Evolutionary conservation across 1,140 invertebrate species (phyloP), one percentile per base, ranked within the genome.

Genomic region (Zaprionus taronus): DNA sequence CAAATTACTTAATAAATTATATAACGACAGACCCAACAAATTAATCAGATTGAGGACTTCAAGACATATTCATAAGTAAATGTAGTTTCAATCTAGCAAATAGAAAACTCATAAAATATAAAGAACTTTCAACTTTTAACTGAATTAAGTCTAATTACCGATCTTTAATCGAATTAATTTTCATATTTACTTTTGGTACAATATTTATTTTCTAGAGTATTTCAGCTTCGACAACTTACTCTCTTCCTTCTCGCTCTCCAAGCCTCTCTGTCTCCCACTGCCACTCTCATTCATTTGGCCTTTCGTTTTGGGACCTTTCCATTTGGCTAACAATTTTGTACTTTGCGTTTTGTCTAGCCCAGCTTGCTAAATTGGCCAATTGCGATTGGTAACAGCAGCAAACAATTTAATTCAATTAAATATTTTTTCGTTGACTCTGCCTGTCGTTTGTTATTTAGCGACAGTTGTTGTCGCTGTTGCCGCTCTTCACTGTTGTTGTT

Each of bases 321-420:
- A 86, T 82, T 87, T 90, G 82, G 62, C 73, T 90, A 91, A 90
- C 86, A 91, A 90, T 85, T 75, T 75, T 84, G 75, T 90, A 80
- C 81, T 90, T 90, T 72, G 76, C 79, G 66, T 84, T 81, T 76
- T 77, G 62, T 61, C 47, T 80, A 73, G 77, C 64, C 20, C 11
- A 11, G 17, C 20, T 70, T 86, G 72, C 65, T 72, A 91, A 91
- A 91, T 91, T 91, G 90, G 85, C 90, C 90, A 91, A 91, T 91
- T 91, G 84, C 86, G 83, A 83, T 86, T 85, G 85, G 82, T 85
- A 89, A 90, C 86, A 90, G 86, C 85, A 83, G 79, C 81, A 90
- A 84, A 87, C 90, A 91, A 91, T 91, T 91, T 91, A 91, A 91
- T 91, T 91, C 90, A 91, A 91, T 91, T 91, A 91, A 91, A 86